Percentiles rank a stretch among this genome's conserved stretches.
Evolutionary conservation across 2,797 vertebrate species (phyloP).

Genomic region (Macropodus opercularis): DNA sequence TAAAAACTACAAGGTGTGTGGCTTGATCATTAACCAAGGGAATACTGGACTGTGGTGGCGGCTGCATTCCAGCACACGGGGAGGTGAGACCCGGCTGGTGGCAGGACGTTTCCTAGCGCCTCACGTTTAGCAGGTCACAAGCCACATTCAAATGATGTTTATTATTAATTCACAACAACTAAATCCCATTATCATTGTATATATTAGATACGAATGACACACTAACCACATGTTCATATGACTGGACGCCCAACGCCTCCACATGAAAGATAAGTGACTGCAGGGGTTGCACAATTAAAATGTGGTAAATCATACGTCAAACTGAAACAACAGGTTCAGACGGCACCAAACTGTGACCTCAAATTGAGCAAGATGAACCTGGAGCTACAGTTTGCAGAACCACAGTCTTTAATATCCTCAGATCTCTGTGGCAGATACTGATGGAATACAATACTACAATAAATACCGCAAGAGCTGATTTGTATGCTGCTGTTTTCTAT

Average conservation of each 20-base stretch:
- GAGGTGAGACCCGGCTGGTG: not conserved
- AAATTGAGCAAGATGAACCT: not conserved
- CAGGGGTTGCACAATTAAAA: constrained; percentile 21
- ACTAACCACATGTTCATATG: constrained; percentile 36
- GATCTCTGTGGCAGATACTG: not conserved
- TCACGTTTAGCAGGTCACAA: too few relatives aligned
- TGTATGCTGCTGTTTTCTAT: too few relatives aligned
- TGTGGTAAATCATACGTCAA: not conserved
- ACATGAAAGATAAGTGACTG: constrained; percentile 33
- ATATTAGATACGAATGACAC: constrained; percentile 40
- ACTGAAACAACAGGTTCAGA: not conserved
- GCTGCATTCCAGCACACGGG: constrained; percentile 33
- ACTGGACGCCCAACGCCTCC: constrained; percentile 20
- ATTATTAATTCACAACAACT: constrained; percentile 1
- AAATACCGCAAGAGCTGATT: not conserved
- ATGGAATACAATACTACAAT: not conserved
- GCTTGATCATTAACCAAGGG: constrained; percentile 68
- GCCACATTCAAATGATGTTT: constrained; percentile 8
- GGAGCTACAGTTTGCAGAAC: not conserved
- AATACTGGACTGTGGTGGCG: constrained; percentile 37
- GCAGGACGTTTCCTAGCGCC: not conserved
- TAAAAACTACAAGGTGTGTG: constrained; percentile 31
- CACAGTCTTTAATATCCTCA: not conserved
- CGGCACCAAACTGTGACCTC: not conserved
- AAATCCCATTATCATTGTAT: constrained; percentile 16